These are phyloP conservation scores for Drosophila anomalata DNA, from an alignment of 2,888 invertebrate genomes.

Conservation along the genomic window DNA sequence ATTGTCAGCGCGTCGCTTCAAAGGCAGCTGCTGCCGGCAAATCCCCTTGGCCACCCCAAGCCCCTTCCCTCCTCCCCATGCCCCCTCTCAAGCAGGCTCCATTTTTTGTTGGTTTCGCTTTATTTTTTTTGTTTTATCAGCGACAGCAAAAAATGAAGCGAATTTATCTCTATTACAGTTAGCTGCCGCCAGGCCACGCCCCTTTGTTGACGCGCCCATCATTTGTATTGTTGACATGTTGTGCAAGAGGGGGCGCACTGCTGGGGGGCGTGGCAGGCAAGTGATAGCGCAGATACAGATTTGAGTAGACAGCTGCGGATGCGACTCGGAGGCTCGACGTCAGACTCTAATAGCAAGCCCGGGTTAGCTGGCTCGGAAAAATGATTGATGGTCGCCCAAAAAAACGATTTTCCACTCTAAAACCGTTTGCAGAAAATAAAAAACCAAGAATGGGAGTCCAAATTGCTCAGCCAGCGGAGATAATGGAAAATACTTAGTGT, in stretches of 20 bases:
- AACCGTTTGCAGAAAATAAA: conserved; percentile 43
- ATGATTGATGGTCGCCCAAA: conserved; percentile 62
- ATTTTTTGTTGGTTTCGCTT: conserved; percentile 22
- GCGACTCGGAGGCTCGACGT: conserved; percentile 22
- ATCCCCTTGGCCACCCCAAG: not conserved
- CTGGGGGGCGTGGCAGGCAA: conserved; percentile 40
- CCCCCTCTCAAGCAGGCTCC: conserved; percentile 12
- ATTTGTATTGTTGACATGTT: conserved; percentile 77
- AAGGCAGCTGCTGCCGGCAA: conserved; percentile 27
- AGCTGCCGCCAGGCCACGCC: conserved; percentile 64
- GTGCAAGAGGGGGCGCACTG: not conserved
- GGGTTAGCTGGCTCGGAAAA: conserved; percentile 48
- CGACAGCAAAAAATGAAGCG: conserved; percentile 69
- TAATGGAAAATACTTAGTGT: conserved; percentile 47
- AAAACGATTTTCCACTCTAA: conserved; percentile 69
- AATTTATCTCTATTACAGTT: conserved; percentile 79
- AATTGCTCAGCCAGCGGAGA: conserved; percentile 25
- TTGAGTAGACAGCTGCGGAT: conserved; percentile 68
- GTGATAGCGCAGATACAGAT: conserved; percentile 66
- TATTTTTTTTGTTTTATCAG: conserved; percentile 56
- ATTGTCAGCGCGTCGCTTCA: conserved; percentile 60
- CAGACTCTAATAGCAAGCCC: conserved; percentile 33
- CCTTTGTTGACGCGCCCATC: conserved; percentile 64
- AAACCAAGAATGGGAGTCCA: conserved; percentile 12
- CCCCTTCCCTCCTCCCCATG: not conserved